Conservation (phyloP, 2,113 vertebrate genomes). For the Laterallus jamaicensis region DNA sequence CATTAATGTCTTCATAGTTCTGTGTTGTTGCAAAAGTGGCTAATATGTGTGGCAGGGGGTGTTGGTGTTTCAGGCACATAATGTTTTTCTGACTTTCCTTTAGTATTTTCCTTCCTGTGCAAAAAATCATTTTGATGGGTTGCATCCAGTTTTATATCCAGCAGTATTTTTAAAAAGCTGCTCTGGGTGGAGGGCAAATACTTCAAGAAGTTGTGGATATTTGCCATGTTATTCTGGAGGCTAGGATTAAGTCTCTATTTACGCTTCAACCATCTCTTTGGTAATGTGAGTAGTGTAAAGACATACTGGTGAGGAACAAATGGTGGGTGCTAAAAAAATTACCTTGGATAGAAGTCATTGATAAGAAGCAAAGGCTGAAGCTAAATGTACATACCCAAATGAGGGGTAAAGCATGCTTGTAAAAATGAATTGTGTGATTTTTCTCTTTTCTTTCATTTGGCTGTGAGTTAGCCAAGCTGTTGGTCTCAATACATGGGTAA, state of each 20-base stretch:
- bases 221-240: not conserved
- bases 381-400: not conserved
- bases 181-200: not conserved
- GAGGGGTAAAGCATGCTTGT: not conserved
- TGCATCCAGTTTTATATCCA: not conserved
- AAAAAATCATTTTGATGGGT: not conserved
- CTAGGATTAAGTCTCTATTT: not conserved
- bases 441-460: not conserved
- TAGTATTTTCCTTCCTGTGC: not conserved
- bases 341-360: not conserved
- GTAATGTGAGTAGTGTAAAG: not conserved
- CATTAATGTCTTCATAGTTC: not conserved
- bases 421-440: not conserved
- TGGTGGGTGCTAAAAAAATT: not conserved
- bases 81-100: not conserved
- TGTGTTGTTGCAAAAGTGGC: not conserved
- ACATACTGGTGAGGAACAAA: not conserved
- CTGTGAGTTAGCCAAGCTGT: not conserved
- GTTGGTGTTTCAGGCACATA: not conserved
- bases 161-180: not conserved
- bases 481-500: not conserved
- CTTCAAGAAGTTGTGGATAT: not conserved
- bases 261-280: not conserved
- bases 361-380: not conserved
- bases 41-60: accelerated